These are phyloP conservation scores for Pseudorhombus dupliciocellatus DNA, from an alignment of 2,113 vertebrate species.

Conservation along the genomic window DNA sequence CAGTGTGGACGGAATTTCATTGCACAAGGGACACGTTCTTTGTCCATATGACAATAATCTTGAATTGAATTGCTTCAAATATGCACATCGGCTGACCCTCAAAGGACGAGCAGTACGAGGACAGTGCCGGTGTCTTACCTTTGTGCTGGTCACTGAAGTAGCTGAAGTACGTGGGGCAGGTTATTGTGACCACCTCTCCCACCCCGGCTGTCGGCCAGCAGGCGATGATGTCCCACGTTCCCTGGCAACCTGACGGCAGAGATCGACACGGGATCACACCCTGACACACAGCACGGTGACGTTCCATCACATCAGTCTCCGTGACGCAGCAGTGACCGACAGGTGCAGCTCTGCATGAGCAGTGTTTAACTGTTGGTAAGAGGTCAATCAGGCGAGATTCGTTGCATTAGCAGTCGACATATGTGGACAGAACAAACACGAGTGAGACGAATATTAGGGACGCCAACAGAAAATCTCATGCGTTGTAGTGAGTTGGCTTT, in stretches of 20 bases:
- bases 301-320: constrained; percentile 1
- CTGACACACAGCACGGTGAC: background rate
- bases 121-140: too few relatives aligned
- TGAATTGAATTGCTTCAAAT: too few relatives aligned
- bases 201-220: constrained; percentile 89
- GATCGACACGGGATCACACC: constrained; percentile 21
- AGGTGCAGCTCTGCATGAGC: background rate
- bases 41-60: too few relatives aligned
- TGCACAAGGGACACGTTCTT: too few relatives aligned
- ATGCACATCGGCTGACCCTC: too few relatives aligned
- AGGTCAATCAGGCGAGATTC: background rate
- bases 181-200: constrained; percentile 86
- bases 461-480: too few relatives aligned
- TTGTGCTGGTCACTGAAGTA: constrained; percentile 82
- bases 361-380: background rate
- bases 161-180: constrained; percentile 86
- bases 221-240: constrained; percentile 90
- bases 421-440: too few relatives aligned
- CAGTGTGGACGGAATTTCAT: too few relatives aligned
- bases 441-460: too few relatives aligned
- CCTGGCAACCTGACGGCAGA: constrained; percentile 83
- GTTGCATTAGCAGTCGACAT: background rate
- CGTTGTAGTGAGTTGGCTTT: too few relatives aligned
- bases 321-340: background rate
- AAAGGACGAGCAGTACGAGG: background rate